Evolutionary conservation across 2,113 vertebrate species (phyloP).

Genomic region (Pao palembangensis): DNA sequence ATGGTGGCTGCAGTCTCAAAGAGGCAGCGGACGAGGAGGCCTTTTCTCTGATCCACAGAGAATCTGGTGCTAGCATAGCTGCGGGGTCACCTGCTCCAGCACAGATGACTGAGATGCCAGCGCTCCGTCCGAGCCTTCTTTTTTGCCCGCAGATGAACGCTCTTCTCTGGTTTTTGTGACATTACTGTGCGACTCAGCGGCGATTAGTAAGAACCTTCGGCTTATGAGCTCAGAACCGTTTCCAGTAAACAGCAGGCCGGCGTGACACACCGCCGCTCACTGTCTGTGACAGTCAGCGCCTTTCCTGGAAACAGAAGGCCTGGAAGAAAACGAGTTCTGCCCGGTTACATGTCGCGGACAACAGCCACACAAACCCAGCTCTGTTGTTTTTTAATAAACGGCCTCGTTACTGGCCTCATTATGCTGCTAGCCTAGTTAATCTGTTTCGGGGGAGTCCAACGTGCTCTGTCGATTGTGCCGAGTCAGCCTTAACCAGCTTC

Average conservation of each 20-base stretch:
- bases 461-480: slow-evolving; percentile 16
- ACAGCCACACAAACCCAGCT: slow-evolving; percentile 25
- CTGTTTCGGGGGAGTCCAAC: slow-evolving; percentile 44
- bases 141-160: not conserved
- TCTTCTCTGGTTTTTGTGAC: not conserved
- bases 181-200: slow-evolving; percentile 9
- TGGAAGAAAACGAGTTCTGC: slow-evolving; percentile 16
- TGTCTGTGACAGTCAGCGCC: slow-evolving; percentile 34
- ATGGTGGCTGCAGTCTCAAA: slow-evolving; percentile 7
- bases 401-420: slow-evolving; percentile 47
- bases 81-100: too few species aligned
- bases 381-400: slow-evolving; percentile 37
- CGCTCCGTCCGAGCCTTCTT: not conserved
- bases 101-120: too few species aligned
- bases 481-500: slow-evolving; percentile 42
- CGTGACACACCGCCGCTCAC: slow-evolving; percentile 37
- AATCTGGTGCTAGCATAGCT: not conserved
- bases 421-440: slow-evolving; percentile 40
- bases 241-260: slow-evolving; percentile 43
- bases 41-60: not conserved
- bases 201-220: not conserved
- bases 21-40: slow-evolving; percentile 25
- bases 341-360: slow-evolving; percentile 21
- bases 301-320: slow-evolving; percentile 51
- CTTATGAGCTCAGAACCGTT: slow-evolving; percentile 40